Evolutionary conservation across 2,797 vertebrate genomes (phyloP).

Genomic region (Amazonetta brasiliensis): DNA sequence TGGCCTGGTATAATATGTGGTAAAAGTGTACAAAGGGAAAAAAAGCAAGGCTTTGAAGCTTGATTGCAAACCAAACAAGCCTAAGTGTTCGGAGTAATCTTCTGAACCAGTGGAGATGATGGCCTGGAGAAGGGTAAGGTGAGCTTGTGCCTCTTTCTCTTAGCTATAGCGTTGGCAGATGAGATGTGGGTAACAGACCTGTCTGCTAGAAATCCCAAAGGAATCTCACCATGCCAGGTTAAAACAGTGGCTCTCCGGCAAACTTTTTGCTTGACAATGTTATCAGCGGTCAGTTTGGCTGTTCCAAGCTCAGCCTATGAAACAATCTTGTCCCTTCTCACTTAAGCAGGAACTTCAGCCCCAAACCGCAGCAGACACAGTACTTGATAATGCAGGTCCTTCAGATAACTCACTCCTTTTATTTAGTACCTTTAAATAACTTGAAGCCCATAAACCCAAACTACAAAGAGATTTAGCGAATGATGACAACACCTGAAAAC

Average conservation of each 20-base stretch:
- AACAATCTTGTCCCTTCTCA: neutral
- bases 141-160: neutral
- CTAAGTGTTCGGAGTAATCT: neutral
- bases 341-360: neutral
- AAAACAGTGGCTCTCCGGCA: conserved; percentile 5
- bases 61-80: neutral
- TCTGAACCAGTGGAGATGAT: neutral
- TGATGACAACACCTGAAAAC: neutral
- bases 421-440: conserved; percentile 45
- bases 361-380: conserved; percentile 2
- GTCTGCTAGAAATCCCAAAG: conserved; percentile 20
- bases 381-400: conserved; percentile 21
- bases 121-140: neutral
- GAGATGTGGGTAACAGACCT: neutral
- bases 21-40: neutral
- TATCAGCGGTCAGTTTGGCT: neutral
- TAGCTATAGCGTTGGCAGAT: neutral
- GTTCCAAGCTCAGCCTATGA: neutral
- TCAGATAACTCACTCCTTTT: conserved; percentile 35
- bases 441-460: conserved; percentile 29
- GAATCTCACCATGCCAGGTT: conserved; percentile 14
- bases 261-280: neutral
- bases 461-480: neutral
- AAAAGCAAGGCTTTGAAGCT: neutral
- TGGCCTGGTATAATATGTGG: neutral